Base-by-base conservation (phyloP, 2,888 invertebrate species). In the Leptura quadrifasciata region DNA sequence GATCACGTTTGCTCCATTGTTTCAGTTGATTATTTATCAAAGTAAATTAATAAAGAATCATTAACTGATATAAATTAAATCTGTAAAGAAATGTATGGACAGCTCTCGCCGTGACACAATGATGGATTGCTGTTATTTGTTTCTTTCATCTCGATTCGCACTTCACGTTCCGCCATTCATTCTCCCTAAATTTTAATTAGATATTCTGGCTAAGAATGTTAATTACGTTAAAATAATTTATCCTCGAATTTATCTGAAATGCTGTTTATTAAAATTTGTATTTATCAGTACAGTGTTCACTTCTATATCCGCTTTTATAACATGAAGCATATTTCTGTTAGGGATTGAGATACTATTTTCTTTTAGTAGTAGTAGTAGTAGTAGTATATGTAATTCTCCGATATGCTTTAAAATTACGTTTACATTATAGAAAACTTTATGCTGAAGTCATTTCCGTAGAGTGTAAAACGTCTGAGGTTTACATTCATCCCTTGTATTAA, bases 1-100 rank as follows among this genome's bases (percentile, higher is more conserved):
- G 47, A 47, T 47, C n/a, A 5, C 17, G 15, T 47, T 47, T n/a
- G 3, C 27, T 31, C 8, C 47, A 47, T 47, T 15, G 1, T 47
- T 15, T 47, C 15, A 35, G 8, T 35, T 35, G 8, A 35, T 35
- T 35, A 35, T 10, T 15, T 47, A n/a, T 5, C n/a, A n/a, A 6
- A 47, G n/a, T 3, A 47, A 47, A 47, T 15, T 47, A n/a, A n/a
- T n/a, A 47, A 47, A n/a, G 15, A 0, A 47, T 15, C 39, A 47
- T 47, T 47, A 47, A n/a, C 47, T n/a, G 47, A n/a, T 47, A 47
- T 47, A 47, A 47, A 47, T 47, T 47, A 3, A 47, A 47, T 47
- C 47, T n/a, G 47, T 12, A n/a, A 47, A 47, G 47, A 47, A 47
- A 47, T n/a, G n/a, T n/a, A 47, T 47, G 47, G n/a, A 47, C 17